Evolutionary conservation across 2,797 vertebrate genomes (phyloP), one percentile per base, ranked within the genome.

Genomic region (Chromobotia macracanthus): DNA sequence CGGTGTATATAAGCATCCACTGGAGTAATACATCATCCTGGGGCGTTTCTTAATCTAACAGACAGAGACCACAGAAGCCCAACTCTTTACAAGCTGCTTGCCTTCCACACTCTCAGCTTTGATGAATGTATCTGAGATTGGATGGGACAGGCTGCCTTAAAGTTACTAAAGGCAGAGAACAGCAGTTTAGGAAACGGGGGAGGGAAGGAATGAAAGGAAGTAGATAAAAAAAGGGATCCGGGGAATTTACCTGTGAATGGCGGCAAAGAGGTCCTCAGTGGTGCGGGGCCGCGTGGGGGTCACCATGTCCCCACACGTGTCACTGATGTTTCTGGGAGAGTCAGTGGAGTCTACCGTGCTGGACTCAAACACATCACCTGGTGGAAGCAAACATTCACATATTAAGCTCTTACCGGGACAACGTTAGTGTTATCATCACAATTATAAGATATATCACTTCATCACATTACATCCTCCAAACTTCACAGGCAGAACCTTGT

Each of bases 201-300:
- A 28, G 58, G 31, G 44, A 46, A 44, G 16, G 70, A 41, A 72
- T 15, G 56, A 55, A 72, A 75, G 81, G 72, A 78, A 77, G 72
- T 31, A 48, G 68, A 19, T 51, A 28, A 38, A 31, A 44, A 21
- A 41, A 35, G 51, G 15, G 64, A 56, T n/a, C n/a, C n/a, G 44
- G 56, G 6, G 23, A 68, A n/a, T n/a, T 23, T 96, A 99, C 98
- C 97, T 98, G 95, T 99, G 98, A 89, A 99, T 99, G 81, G 91
- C 96, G 44, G 98, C 97, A 65, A 99, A 99, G 61, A 99, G 96
- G 92, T 99, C 98, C 88, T 99, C 97, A 0, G 97, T 99, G 81
- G 98, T 99, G 80, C 96, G 94, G 64, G 95, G 94, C 87, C 95
- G 93, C 0, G 93, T 92, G 69, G 98, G 97, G 80, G 96, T 93